Evolutionary conservation across 1,140 invertebrate species (phyloP).

Genomic region (Brachionus asplanchnoidis): DNA sequence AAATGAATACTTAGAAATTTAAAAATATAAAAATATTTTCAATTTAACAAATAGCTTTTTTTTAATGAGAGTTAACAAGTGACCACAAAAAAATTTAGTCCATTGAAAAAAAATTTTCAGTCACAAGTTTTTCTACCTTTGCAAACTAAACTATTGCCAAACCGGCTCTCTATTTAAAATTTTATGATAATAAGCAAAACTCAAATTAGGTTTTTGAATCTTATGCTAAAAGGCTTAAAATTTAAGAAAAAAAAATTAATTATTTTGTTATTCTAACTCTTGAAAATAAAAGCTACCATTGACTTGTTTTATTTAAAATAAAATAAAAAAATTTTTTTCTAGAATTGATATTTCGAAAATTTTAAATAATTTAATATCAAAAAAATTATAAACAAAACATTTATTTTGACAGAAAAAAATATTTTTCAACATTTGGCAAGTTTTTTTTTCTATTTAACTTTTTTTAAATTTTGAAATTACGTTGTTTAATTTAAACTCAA

Average conservation of each 20-base stretch:
- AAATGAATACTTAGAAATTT: too few species aligned
- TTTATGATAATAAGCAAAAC: not conserved
- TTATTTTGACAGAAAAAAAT: too few species aligned
- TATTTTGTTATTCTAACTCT: not conserved
- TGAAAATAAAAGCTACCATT: not conserved
- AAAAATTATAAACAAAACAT: too few species aligned
- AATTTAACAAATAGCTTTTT: not conserved
- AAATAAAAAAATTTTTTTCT: too few species aligned
- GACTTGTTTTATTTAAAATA: not conserved
- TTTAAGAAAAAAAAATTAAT: not conserved
- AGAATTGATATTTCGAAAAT: too few species aligned
- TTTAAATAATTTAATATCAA: too few species aligned
- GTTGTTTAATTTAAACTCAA: too few species aligned
- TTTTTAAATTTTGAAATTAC: too few species aligned
- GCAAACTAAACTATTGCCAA: not conserved
- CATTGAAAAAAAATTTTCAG: too few species aligned
- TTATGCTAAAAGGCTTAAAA: not conserved
- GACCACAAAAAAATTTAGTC: not conserved
- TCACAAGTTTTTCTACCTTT: not conserved
- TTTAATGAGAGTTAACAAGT: not conserved
- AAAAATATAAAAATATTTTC: not conserved
- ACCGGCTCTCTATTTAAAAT: not conserved
- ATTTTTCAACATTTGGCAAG: too few species aligned
- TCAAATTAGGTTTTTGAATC: not conserved
- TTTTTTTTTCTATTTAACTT: too few species aligned